Percentiles rank a stretch among this genome's conserved stretches.
Evolutionary conservation across 30 jellyfish, hydroid and myxozoan genomes (phyloP).

Genomic region (Turritopsis rubra): DNA sequence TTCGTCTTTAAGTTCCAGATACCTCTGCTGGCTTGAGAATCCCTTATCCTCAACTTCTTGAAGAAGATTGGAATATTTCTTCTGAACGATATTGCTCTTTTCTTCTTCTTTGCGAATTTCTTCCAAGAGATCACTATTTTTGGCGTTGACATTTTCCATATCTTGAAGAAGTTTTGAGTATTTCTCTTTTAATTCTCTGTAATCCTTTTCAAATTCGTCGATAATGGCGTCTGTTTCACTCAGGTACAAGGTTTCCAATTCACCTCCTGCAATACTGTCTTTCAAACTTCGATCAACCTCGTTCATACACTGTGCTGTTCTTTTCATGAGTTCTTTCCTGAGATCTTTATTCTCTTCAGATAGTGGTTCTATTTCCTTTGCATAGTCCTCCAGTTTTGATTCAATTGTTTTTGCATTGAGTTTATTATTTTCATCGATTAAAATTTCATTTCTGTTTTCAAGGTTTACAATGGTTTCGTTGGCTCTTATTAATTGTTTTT

Average conservation of each 20-base stretch:
- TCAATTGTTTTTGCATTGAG: neutral
- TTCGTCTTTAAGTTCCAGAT: neutral
- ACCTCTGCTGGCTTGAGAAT: neutral
- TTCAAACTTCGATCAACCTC: too few species aligned
- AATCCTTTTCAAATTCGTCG: neutral
- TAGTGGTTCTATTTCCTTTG: neutral
- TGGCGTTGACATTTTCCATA: neutral
- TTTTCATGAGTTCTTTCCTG: neutral
- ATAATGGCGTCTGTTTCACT: neutral
- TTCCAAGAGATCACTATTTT: neutral
- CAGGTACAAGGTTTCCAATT: neutral
- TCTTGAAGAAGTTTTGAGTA: neutral
- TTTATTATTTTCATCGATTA: neutral
- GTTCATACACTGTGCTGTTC: too few species aligned
- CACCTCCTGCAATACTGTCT: too few species aligned
- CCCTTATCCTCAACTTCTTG: neutral
- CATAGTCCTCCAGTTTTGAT: neutral
- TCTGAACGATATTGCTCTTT: neutral
- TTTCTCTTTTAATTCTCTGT: neutral
- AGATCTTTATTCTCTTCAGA: neutral
- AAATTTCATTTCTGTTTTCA: neutral
- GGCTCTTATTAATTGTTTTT: neutral
- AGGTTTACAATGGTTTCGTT: neutral
- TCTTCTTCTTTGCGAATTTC: neutral
- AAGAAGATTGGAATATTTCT: neutral